Evolutionary conservation across 2,113 vertebrate genomes (phyloP).

Genomic region (Progne subis): DNA sequence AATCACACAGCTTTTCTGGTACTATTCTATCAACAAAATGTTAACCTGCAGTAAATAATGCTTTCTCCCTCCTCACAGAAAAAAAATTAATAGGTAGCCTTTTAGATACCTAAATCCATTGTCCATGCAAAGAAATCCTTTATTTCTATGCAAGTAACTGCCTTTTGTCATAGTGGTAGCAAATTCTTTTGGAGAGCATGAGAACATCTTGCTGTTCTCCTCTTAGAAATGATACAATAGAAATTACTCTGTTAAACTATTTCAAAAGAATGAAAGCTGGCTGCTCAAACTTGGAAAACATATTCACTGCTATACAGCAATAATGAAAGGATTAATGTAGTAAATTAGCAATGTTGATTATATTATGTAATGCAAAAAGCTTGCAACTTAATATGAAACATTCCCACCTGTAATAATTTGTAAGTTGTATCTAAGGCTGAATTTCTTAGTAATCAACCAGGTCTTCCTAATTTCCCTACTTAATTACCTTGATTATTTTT

Average conservation of each 20-base stretch:
- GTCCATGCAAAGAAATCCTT: not conserved
- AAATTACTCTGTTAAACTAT: not conserved
- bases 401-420: not conserved
- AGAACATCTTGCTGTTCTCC: not conserved
- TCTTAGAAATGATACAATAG: not conserved
- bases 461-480: not conserved
- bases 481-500: not conserved
- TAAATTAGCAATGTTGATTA: not conserved
- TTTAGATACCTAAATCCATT: not conserved
- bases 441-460: not conserved
- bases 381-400: not conserved
- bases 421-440: not conserved
- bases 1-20: not conserved
- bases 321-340: not conserved
- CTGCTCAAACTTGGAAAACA: not conserved
- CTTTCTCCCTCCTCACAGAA: not conserved
- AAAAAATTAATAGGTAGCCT: not conserved
- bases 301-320: not conserved
- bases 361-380: not conserved
- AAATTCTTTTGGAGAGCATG: not conserved
- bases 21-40: not conserved
- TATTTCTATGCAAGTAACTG: not conserved
- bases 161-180: not conserved
- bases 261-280: not conserved
- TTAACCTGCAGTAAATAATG: not conserved